Evolutionary conservation across 2,888 invertebrate genomes (phyloP), one percentile per base, ranked within the genome.

Genomic region (Charanyca ferruginea): DNA sequence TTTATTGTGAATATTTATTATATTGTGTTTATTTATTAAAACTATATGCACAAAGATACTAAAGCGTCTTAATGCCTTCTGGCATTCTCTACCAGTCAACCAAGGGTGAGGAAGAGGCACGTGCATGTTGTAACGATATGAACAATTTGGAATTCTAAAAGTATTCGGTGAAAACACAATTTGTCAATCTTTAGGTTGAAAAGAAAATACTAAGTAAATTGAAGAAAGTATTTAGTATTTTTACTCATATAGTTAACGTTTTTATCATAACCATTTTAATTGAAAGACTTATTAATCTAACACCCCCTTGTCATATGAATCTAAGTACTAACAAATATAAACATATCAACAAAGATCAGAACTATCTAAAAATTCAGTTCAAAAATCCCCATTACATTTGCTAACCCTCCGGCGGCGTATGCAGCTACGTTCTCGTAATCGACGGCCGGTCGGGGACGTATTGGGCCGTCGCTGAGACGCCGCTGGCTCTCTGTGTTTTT

Each of bases 381-480:
- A 66, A 75, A 77, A 75, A 59, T 73, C 65, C 61, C 28, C 58
- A 73, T 71, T 81, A 69, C 55, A 63, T 82, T 66, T 86, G 92
- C 87, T 41, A 73, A 87, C 93, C 74, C 80, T 92, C 85, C 87
- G 66, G 53, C 76, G 79, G 71, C 90, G 88, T 90, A 92, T 93
- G 93, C 93, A 93, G 85, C 83, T 83, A 84, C 84, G 88, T 79
- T 84, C 49, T 22, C 87, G 93, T 93, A 94, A 94, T 93, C 94
- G 94, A 91, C 93, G 94, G 92, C 90, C 93, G 91, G 90, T 89
- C 90, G 91, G 94, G 94, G 94, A 94, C 94, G 94, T 93, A 94
- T 93, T 92, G 93, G 93, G 88, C 91, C 93, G 93, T 92, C 93
- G 94, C 87, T 88, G 94, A 94, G 94, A 94, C 94, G 93, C 89